phyloP scores from a whole-genome alignment of 2,888 invertebrate species.

The Parascotia fuliginaria region DNA sequence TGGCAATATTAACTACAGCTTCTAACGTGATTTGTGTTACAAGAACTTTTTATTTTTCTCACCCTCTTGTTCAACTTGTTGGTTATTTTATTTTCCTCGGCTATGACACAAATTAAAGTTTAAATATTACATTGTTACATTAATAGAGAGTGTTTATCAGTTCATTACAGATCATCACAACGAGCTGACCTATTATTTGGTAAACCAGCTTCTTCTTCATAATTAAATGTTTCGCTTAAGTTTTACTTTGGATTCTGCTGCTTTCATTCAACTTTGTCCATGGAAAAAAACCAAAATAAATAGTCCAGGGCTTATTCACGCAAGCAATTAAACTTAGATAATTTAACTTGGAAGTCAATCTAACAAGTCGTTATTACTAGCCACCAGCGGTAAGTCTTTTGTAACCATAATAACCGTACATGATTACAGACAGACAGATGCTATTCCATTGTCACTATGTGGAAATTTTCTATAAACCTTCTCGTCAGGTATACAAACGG shows the following conservation, averaged over 20 bases:
- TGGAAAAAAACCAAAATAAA: conserved; percentile 3
- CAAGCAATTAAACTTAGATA: conserved; percentile 9
- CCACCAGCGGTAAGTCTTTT: conserved; percentile 8
- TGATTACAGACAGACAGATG: no score
- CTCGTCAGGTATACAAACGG: conserved; percentile 7
- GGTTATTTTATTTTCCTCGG: neutral
- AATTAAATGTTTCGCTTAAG: no score
- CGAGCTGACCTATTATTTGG: no score
- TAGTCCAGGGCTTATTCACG: conserved; percentile 6
- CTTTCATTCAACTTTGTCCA: neutral
- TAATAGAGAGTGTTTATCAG: neutral
- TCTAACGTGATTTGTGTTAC: neutral
- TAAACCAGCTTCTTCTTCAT: no score
- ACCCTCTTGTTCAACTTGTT: neutral
- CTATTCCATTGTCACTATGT: neutral
- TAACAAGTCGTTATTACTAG: conserved; percentile 12
- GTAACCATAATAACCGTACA: conserved; percentile 17
- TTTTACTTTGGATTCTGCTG: neutral
- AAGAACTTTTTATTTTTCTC: neutral
- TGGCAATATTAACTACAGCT: no score
- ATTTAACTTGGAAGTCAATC: conserved; percentile 2
- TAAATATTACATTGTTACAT: neutral
- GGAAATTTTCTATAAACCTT: conserved; percentile 22
- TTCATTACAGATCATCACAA: neutral
- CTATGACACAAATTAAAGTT: neutral